Evolutionary conservation across 2,797 vertebrate species (phyloP).

Genomic region (Megalops cyprinoides): DNA sequence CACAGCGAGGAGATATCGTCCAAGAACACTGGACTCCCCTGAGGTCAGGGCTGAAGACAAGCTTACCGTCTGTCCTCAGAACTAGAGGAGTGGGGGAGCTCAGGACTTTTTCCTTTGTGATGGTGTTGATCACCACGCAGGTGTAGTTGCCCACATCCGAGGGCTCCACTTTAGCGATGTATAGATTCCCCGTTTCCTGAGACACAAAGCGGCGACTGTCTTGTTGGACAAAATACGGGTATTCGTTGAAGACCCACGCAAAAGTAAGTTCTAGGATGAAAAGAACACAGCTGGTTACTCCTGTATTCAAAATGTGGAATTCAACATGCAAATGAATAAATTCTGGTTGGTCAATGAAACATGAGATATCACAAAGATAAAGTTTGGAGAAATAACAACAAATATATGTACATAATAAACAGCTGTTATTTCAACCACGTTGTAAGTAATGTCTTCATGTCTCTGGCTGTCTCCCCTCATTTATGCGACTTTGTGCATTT

Average conservation of each 20-base stretch:
- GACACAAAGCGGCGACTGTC: slow-evolving; percentile 90
- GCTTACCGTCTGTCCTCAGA: slow-evolving; percentile 88
- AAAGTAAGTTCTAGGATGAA: slow-evolving; percentile 79
- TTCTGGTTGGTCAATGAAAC: background rate
- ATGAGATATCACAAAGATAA: background rate
- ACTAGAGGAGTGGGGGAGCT: slow-evolving; percentile 90
- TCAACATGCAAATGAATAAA: background rate
- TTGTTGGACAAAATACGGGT: slow-evolving; percentile 88
- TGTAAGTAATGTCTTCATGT: background rate
- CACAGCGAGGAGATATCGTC: background rate
- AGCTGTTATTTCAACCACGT: background rate
- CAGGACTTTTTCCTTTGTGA: slow-evolving; percentile 77
- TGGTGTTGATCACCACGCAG: slow-evolving; percentile 84
- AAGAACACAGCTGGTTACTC: slow-evolving; percentile 16
- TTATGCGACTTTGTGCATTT: background rate
- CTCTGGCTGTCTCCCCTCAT: background rate
- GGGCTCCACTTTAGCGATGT: slow-evolving; percentile 90
- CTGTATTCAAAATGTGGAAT: background rate
- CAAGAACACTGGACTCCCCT: background rate
- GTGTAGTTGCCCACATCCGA: slow-evolving; percentile 95
- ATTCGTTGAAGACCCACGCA: slow-evolving; percentile 95
- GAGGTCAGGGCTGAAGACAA: background rate
- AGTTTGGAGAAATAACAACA: background rate
- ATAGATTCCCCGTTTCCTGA: slow-evolving; percentile 92
- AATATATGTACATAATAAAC: background rate